Conservation (phyloP, 2,797 vertebrate genomes). For the Spondyliosoma cantharus region DNA sequence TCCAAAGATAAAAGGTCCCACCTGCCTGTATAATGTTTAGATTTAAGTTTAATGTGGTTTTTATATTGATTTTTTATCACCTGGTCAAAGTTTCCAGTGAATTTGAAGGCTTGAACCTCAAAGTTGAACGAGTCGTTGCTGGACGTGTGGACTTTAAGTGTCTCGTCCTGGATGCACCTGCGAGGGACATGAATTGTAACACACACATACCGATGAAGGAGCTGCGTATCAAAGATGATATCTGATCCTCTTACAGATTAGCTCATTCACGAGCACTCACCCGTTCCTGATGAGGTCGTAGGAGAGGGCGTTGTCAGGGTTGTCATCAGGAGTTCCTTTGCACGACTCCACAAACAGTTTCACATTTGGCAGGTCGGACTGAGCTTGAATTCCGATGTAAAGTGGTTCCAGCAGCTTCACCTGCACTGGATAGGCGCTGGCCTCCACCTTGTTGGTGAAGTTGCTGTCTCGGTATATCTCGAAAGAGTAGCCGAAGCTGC, state of each 20-base stretch:
- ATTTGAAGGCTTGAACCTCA: conserved; percentile 81
- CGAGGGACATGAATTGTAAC: background rate
- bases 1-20: too few species aligned
- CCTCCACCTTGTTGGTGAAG: conserved; percentile 60
- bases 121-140: conserved; percentile 69
- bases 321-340: conserved; percentile 79
- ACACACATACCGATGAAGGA: background rate
- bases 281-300: conserved; percentile 81
- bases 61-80: conserved; percentile 53
- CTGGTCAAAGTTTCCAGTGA: conserved; percentile 78
- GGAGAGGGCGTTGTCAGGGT: conserved; percentile 68
- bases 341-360: conserved; percentile 83
- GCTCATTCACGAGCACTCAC: conserved; percentile 55
- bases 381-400: conserved; percentile 79
- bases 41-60: background rate
- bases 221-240: background rate
- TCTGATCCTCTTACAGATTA: too few species aligned
- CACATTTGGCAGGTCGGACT: conserved; percentile 72
- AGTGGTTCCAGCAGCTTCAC: conserved; percentile 74
- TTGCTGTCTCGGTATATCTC: conserved; percentile 67
- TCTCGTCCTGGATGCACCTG: conserved; percentile 80
- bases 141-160: conserved; percentile 42
- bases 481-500: conserved; percentile 80
- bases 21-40: background rate
- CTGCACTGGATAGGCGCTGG: conserved; percentile 77